A percentile compares a stretch with the other conserved stretches of the same genome.
These are phyloP conservation scores for Sclerurus mexicanus DNA, from an alignment of 2,113 vertebrate species.

Conservation along the genomic window DNA sequence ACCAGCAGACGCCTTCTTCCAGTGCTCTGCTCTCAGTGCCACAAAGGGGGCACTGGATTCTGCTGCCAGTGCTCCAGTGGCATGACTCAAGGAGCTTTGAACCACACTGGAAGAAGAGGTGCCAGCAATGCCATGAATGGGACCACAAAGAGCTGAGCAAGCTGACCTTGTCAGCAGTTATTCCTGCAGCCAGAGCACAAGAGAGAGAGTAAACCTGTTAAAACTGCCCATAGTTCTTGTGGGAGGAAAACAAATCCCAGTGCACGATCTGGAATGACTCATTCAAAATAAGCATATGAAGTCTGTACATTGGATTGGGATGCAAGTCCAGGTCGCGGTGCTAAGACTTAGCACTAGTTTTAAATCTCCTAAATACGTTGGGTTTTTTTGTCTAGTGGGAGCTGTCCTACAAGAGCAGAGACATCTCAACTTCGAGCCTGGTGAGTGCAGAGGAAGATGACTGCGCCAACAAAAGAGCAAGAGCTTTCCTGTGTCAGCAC, in stretches of 20 bases:
- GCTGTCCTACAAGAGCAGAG: neutral
- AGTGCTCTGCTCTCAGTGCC: neutral
- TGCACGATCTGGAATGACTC: neutral
- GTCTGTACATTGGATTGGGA: neutral
- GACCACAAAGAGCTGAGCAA: neutral
- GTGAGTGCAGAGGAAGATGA: neutral
- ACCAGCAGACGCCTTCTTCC: neutral
- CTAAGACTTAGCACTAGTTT: neutral
- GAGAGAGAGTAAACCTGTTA: neutral
- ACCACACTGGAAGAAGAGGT: neutral
- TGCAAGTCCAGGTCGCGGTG: rapidly evolving
- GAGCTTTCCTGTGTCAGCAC: neutral
- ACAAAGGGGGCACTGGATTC: neutral
- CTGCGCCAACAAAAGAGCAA: neutral
- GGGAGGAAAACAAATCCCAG: neutral
- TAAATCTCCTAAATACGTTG: neutral
- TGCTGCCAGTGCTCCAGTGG: neutral
- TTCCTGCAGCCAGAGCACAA: neutral
- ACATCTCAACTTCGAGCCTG: neutral
- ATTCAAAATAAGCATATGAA: neutral
- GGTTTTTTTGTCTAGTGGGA: neutral
- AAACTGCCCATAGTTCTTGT: neutral
- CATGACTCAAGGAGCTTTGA: neutral
- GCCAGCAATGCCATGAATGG: neutral
- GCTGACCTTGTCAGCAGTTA: neutral